phyloP scores from a whole-genome alignment of 2,797 vertebrate species.

The Scleropages formosus region DNA sequence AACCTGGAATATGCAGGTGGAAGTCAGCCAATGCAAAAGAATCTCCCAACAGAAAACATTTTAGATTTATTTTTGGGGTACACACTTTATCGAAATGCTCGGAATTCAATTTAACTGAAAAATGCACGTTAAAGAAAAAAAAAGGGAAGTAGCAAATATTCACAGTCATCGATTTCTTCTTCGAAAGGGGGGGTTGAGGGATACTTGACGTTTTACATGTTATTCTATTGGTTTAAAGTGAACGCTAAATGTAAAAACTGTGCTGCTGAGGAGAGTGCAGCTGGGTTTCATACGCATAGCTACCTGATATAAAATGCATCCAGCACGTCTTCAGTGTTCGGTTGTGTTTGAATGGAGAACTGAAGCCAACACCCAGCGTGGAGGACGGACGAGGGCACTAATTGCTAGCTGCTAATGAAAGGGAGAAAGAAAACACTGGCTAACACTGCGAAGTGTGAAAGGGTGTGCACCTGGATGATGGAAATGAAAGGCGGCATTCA shows the following conservation, averaged over 20 bases:
- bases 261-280: constrained; percentile 59
- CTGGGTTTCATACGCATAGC: constrained; percentile 53
- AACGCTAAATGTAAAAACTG: constrained; percentile 39
- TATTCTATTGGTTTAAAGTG: constrained; percentile 55
- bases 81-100: constrained; percentile 55
- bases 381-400: too few species aligned
- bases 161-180: constrained; percentile 26
- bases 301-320: constrained; percentile 35
- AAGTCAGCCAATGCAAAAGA: background rate
- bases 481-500: constrained; percentile 72
- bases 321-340: too few species aligned
- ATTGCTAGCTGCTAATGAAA: background rate
- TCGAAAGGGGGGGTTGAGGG: constrained; percentile 49
- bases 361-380: too few species aligned
- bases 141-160: too few species aligned
- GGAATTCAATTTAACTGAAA: constrained; percentile 52
- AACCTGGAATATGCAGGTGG: background rate
- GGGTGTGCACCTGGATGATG: constrained; percentile 71
- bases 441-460: constrained; percentile 58
- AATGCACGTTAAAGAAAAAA: constrained; percentile 43
- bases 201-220: too few species aligned
- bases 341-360: too few species aligned
- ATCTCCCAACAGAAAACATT: too few species aligned
- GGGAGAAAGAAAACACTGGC: constrained; percentile 47
- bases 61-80: constrained; percentile 27